Evolutionary conservation across 1,140 invertebrate genomes (phyloP).

Genomic region (Aplysia californica): DNA sequence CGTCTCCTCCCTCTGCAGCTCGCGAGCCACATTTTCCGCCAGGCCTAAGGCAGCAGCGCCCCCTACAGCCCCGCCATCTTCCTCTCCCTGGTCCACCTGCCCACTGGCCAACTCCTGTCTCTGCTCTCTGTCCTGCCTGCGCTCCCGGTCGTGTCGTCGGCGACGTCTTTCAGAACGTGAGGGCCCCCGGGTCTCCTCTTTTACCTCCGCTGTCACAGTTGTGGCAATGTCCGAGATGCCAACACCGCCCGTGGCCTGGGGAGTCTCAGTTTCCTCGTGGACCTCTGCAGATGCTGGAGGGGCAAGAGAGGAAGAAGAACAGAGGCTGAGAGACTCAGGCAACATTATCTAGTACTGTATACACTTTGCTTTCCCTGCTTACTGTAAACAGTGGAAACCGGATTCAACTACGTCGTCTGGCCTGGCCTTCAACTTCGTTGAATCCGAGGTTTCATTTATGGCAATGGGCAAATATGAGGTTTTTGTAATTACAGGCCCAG

Average conservation of each 20-base stretch:
- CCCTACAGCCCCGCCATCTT: neutral
- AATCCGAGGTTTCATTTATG: too few species aligned
- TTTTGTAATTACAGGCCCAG: too few species aligned
- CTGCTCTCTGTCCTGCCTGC: neutral
- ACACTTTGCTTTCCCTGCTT: neutral
- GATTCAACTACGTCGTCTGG: too few species aligned
- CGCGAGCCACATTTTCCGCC: neutral
- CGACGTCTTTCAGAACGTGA: neutral
- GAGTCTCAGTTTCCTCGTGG: neutral
- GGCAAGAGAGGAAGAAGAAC: neutral
- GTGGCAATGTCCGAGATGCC: neutral
- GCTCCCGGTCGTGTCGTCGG: neutral
- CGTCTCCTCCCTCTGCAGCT: neutral
- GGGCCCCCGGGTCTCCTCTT: neutral
- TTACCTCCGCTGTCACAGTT: neutral
- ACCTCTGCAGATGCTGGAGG: neutral
- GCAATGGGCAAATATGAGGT: neutral
- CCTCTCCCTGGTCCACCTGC: neutral
- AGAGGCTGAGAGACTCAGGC: neutral
- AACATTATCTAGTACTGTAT: neutral
- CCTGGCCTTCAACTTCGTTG: too few species aligned
- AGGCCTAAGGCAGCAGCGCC: too few species aligned
- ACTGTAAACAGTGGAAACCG: neutral
- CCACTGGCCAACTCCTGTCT: too few species aligned
- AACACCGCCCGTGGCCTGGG: conserved; percentile 10